Conservation (phyloP, 2,888 invertebrate genomes). For the Abscondita cerata region DNA sequence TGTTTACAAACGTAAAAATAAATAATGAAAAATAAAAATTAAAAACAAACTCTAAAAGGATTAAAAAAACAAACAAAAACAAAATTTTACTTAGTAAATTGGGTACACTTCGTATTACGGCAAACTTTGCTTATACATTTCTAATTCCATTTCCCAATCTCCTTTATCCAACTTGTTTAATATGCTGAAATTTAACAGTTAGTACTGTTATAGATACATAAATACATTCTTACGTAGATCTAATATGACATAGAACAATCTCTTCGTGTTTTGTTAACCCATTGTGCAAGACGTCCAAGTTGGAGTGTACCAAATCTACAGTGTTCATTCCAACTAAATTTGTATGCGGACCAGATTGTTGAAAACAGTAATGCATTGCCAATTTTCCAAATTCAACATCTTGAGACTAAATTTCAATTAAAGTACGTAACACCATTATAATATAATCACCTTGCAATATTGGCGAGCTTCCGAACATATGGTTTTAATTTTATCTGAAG, state of each 20-base stretch:
- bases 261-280: constrained; percentile 73
- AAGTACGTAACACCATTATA: not conserved
- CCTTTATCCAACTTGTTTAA: constrained; percentile 58
- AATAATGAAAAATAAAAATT: too few relatives aligned
- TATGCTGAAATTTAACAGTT: constrained; percentile 51
- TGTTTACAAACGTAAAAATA: too few relatives aligned
- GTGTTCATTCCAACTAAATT: constrained; percentile 81
- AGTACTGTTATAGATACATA: not conserved
- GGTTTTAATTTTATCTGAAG: constrained; percentile 67
- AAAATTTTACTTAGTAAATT: too few relatives aligned
- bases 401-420: constrained; percentile 56
- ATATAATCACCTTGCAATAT: constrained; percentile 67
- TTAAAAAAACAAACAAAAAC: too few relatives aligned
- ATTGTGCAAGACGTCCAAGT: constrained; percentile 68
- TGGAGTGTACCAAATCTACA: constrained; percentile 66
- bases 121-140: constrained; percentile 47
- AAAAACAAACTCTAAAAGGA: too few relatives aligned
- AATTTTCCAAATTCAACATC: constrained; percentile 74
- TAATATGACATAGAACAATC: constrained; percentile 59
- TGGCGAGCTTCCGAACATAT: constrained; percentile 68
- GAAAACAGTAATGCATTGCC: constrained; percentile 71
- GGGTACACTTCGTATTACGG: too few relatives aligned
- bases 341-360: constrained; percentile 68
- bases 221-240: constrained; percentile 43
- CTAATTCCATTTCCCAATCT: constrained; percentile 74